A percentile compares a stretch with the other conserved stretches of the same genome.
Conservation (phyloP, 2,113 vertebrate genomes). For the Gopherus evgoodei region DNA sequence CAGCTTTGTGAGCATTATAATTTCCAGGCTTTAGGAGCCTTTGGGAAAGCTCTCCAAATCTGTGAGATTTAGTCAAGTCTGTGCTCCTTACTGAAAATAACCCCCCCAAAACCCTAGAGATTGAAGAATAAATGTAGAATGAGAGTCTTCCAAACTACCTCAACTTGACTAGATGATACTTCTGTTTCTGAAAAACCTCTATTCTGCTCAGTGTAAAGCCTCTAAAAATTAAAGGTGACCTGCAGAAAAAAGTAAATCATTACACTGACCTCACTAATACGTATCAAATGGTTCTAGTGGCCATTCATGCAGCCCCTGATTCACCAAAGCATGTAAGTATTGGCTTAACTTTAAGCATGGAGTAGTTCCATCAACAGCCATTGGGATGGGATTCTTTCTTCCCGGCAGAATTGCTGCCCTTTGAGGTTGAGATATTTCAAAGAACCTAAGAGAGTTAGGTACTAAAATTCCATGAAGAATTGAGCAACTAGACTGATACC, state of each 20-base stretch:
- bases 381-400: neutral
- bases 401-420: neutral
- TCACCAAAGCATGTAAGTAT: neutral
- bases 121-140: slow-evolving; percentile 13
- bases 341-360: neutral
- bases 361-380: neutral
- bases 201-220: neutral
- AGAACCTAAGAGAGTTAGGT: neutral
- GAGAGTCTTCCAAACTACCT: neutral
- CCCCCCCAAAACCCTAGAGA: neutral
- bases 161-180: neutral
- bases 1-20: neutral
- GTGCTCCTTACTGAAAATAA: neutral
- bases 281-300: neutral
- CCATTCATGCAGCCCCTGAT: neutral
- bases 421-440: neutral
- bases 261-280: neutral
- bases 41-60: slow-evolving; percentile 5
- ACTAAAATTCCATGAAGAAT: neutral
- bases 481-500: neutral
- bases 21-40: neutral
- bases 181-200: neutral
- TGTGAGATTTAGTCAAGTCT: neutral
- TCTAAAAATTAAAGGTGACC: neutral
- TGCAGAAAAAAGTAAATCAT: neutral